phyloP scores from a whole-genome alignment of 1,140 invertebrate species.

The Camponotus vicinus region DNA sequence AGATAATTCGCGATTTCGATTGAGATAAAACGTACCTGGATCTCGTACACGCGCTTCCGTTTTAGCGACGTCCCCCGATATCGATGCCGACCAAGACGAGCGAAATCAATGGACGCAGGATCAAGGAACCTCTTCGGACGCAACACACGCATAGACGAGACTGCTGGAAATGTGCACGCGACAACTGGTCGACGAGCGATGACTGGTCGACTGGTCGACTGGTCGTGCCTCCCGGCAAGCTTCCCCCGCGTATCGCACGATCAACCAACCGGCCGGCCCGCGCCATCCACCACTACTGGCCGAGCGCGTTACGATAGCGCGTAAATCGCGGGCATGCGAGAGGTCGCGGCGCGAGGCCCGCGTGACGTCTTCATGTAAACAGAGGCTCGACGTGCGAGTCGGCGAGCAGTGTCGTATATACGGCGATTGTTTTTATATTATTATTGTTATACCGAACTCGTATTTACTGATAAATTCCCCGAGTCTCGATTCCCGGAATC shows the following conservation, averaged over 20 bases:
- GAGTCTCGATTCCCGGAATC: not conserved
- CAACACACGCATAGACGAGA: slow-evolving; percentile 71
- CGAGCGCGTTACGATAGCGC: not conserved
- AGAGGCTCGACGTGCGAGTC: too few relatives aligned
- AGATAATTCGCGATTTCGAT: too few relatives aligned
- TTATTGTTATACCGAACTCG: not conserved
- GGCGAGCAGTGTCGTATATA: not conserved
- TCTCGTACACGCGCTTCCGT: slow-evolving; percentile 20
- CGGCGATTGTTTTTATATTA: not conserved
- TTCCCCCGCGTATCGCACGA: slow-evolving; percentile 70
- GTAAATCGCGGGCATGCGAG: not conserved
- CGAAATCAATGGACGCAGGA: too few relatives aligned
- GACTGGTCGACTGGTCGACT: slow-evolving; percentile 23
- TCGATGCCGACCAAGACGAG: slow-evolving; percentile 14
- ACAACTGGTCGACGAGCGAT: slow-evolving; percentile 52
- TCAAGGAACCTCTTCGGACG: slow-evolving; percentile 1
- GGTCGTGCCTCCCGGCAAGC: slow-evolving; percentile 76
- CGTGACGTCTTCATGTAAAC: slow-evolving; percentile 11
- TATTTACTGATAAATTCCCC: not conserved
- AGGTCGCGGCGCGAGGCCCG: not conserved
- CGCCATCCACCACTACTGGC: slow-evolving; percentile 36
- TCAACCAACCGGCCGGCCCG: slow-evolving; percentile 40
- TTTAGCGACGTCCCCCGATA: slow-evolving; percentile 5
- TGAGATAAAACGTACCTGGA: slow-evolving; percentile 8
- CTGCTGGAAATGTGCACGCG: slow-evolving; percentile 72